Conservation (phyloP, 2,113 vertebrate genomes). For the Myanophis thanlyinensis region DNA sequence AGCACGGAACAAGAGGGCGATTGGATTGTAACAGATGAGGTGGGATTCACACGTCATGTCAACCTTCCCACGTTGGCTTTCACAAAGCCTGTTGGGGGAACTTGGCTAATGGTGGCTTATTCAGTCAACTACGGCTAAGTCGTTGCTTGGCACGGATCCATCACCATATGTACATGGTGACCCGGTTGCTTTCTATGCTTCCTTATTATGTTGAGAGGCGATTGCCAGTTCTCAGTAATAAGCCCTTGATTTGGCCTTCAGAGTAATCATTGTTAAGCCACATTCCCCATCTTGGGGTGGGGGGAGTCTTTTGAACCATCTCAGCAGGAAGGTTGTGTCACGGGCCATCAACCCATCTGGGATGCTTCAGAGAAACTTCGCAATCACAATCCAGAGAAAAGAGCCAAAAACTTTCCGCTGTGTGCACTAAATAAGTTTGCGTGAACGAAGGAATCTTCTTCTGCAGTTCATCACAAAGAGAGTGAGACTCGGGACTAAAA, state of each 20-base stretch:
- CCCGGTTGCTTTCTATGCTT: not conserved
- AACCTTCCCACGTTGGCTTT: not conserved
- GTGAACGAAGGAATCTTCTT: not conserved
- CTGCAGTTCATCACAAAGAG: not conserved
- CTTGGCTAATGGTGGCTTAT: not conserved
- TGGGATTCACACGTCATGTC: not conserved
- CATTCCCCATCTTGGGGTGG: not conserved
- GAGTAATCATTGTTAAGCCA: not conserved
- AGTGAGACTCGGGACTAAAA: not conserved
- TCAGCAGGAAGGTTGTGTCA: not conserved
- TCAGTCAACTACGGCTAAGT: not conserved
- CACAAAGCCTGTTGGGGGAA: not conserved
- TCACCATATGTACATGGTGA: not conserved
- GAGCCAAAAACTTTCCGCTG: not conserved
- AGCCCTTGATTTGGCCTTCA: not conserved
- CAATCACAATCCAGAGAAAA: not conserved
- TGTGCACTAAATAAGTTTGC: not conserved
- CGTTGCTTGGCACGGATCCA: not conserved
- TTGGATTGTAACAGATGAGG: not conserved
- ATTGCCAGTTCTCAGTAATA: not conserved
- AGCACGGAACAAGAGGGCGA: not conserved
- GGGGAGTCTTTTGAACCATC: not conserved
- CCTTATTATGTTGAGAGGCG: not conserved
- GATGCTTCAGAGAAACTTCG: not conserved
- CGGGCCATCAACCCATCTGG: not conserved